Evolutionary conservation across 2,888 invertebrate genomes (phyloP).

Genomic region (Zygogramma bicolorata): DNA sequence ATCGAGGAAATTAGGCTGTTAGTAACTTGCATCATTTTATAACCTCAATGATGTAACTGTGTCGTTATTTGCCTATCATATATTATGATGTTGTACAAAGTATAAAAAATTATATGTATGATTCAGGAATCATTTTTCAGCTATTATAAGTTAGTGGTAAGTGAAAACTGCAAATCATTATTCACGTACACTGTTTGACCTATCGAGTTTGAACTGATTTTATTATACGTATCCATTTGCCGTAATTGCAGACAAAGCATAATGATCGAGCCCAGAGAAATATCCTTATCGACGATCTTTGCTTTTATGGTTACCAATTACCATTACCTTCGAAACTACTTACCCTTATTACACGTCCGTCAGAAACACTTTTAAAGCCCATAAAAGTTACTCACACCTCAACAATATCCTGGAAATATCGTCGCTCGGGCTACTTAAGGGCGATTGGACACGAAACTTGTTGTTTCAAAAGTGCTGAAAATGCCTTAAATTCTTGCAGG

Average conservation of each 20-base stretch:
- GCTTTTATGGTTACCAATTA: constrained; percentile 16
- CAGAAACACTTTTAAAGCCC: not conserved
- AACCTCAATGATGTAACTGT: too few relatives aligned
- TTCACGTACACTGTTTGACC: not conserved
- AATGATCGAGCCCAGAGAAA: not conserved
- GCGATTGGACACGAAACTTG: not conserved
- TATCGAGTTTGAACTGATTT: not conserved
- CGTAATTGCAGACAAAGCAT: not conserved
- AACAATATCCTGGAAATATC: constrained; percentile 3
- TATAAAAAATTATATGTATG: too few relatives aligned
- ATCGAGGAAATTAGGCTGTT: too few relatives aligned
- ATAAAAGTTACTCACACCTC: not conserved
- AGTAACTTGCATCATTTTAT: too few relatives aligned
- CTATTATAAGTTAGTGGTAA: not conserved
- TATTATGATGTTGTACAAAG: too few relatives aligned
- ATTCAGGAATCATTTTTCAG: too few relatives aligned
- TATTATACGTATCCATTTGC: not conserved
- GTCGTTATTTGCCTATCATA: too few relatives aligned
- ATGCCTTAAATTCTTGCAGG: too few relatives aligned
- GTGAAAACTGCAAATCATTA: not conserved
- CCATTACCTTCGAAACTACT: constrained; percentile 11
- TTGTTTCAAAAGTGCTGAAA: too few relatives aligned
- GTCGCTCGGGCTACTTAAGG: not conserved
- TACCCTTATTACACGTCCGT: constrained; percentile 2
- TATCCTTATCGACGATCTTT: constrained; percentile 11